These are phyloP conservation scores for Nemopilema nomurai DNA, from an alignment of 30 jellyfish, hydroid and myxozoan species.

Conservation along the genomic window DNA sequence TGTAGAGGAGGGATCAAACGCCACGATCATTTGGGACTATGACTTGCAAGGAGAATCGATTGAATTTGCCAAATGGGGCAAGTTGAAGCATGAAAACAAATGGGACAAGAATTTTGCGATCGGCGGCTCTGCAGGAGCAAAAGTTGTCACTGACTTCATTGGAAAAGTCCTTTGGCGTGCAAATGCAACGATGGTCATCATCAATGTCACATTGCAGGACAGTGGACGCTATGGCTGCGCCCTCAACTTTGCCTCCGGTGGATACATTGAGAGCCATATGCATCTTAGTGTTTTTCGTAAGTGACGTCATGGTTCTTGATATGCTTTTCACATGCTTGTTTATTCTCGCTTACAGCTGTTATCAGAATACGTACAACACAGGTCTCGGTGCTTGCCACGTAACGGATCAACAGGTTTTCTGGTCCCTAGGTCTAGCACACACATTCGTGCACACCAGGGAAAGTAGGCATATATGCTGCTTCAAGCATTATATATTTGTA, in stretches of 20 bases:
- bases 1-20: constrained; percentile 19
- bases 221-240: constrained; percentile 26
- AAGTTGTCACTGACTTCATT: background rate
- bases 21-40: constrained; percentile 42
- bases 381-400: background rate
- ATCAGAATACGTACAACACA: too few relatives aligned
- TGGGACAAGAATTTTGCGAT: constrained; percentile 27
- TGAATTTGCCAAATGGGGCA: constrained; percentile 53
- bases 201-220: constrained; percentile 26
- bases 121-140: constrained; percentile 21
- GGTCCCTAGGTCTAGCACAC: too few relatives aligned
- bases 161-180: constrained; percentile 31
- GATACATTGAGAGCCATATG: background rate
- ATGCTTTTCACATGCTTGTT: too few relatives aligned
- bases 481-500: too few relatives aligned
- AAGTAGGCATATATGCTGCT: too few relatives aligned
- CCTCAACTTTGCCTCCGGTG: background rate
- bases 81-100: background rate
- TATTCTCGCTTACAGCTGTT: too few relatives aligned
- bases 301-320: background rate
- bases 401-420: background rate
- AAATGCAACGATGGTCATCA: constrained; percentile 40
- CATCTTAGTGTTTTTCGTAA: constrained; percentile 31
- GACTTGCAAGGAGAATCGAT: constrained; percentile 6
- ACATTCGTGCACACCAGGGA: too few relatives aligned